Base-by-base conservation (phyloP, 2,888 invertebrate genomes). In the Pasiphila rectangulata region DNA sequence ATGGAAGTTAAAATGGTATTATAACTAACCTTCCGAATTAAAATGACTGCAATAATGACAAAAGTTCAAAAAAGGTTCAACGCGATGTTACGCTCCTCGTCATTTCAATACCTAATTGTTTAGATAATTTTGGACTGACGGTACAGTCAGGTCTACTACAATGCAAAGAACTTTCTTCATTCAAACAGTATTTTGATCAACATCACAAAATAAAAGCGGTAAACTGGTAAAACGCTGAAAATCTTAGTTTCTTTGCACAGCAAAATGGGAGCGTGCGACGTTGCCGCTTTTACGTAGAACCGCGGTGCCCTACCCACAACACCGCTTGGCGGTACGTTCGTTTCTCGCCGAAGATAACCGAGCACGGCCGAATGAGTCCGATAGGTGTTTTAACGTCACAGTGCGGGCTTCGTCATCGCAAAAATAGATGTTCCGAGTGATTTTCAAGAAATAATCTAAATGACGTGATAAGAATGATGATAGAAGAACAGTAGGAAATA, bases 201-300 rank as follows among this genome's bases (percentile, higher is more conserved):
- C 4, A 19, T 17, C 12, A 12, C 4, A 13, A 20, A 2, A 32
- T 3, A 24, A 9, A 23, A 29, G n/a, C 12, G 17, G 29, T 29
- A 19, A 19, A 23, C 17, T 24, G 15, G 10, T 32, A 36, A 30
- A 23, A 35, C n/a, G 19, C 9, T 10, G 13, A 24, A 36, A 36
- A 19, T 32, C 5, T 24, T 19, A 6, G 43, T 19, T 37, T 25
- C 16, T 34, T 27, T 39, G 17, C 13, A 16, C n/a, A 46, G 52
- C 52, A 46, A 53, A 58, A 59, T 55, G 45, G 35, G 51, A 55
- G 49, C 39, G 65, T 57, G 84, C 86, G 75, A 74, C 76, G 87
- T 86, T 87, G 87, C 86, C 87, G 73, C 55, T 75, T 65, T 66
- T 71, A 72, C 68, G 59, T 55, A 49, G 60, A 69, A 56, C 38